These are phyloP conservation scores for Lathronympha strigana DNA, from an alignment of 2,888 invertebrate genomes.

Conservation along the genomic window DNA sequence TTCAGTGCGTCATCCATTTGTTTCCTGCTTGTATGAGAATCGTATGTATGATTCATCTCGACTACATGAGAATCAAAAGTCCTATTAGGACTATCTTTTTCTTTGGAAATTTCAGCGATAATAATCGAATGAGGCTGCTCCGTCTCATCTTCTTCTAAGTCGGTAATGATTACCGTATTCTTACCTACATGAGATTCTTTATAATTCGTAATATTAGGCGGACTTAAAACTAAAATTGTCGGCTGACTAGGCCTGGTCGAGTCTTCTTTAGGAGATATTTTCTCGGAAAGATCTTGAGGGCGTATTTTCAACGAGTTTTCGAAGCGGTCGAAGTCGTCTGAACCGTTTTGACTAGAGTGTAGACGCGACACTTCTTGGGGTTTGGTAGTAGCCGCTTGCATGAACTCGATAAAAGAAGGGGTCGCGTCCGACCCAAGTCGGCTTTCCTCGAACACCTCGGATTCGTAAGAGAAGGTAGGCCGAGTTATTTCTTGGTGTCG, in stretches of 20 bases:
- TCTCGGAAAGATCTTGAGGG: constrained; percentile 73
- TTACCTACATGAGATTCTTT: constrained; percentile 69
- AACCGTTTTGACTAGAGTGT: constrained; percentile 64
- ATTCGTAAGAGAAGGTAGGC: constrained; percentile 37
- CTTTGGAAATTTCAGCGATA: constrained; percentile 68
- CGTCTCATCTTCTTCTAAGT: constrained; percentile 72
- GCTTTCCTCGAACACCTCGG: constrained; percentile 47
- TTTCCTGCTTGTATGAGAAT: constrained; percentile 53
- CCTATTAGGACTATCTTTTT: constrained; percentile 55
- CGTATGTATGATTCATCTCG: constrained; percentile 57
- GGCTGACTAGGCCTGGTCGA: constrained; percentile 54
- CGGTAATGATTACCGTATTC: constrained; percentile 59
- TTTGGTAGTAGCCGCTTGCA: constrained; percentile 62
- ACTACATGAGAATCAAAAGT: constrained; percentile 59
- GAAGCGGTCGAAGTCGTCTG: constrained; percentile 68
- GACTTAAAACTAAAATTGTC: constrained; percentile 52
- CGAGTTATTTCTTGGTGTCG: constrained; percentile 62
- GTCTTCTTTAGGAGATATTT: constrained; percentile 52
- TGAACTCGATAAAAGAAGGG: constrained; percentile 68
- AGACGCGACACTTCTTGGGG: constrained; percentile 64
- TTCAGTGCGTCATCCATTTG: constrained; percentile 42
- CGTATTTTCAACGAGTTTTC: constrained; percentile 62
- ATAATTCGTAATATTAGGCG: constrained; percentile 61
- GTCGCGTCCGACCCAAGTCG: constrained; percentile 51
- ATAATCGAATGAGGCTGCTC: constrained; percentile 79